phyloP scores from a whole-genome alignment of 2,113 vertebrate species.

The Psittacara wagleri region DNA sequence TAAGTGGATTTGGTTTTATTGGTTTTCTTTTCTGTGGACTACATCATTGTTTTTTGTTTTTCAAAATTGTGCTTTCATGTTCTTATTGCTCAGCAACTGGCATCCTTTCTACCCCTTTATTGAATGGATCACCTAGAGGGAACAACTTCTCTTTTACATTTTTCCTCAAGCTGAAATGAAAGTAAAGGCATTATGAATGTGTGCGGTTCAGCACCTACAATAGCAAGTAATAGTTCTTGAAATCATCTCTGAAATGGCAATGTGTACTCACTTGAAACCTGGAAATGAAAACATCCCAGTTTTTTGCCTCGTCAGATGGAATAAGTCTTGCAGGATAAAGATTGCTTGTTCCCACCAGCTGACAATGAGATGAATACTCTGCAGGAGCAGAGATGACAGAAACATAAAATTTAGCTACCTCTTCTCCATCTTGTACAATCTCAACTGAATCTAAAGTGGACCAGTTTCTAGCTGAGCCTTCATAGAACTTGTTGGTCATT shows the following conservation, averaged over 20 bases:
- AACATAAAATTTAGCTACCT: constrained; percentile 68
- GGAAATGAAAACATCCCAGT: constrained; percentile 78
- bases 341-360: constrained; percentile 77
- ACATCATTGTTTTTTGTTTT: neutral
- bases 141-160: constrained; percentile 50
- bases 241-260: constrained; percentile 68
- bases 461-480: constrained; percentile 71
- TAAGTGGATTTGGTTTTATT: neutral
- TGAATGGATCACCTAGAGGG: constrained; percentile 9
- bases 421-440: constrained; percentile 67
- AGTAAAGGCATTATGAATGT: constrained; percentile 59
- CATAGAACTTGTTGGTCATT: constrained; percentile 72
- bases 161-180: constrained; percentile 59
- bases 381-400: constrained; percentile 76
- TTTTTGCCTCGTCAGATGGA: constrained; percentile 68
- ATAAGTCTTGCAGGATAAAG: constrained; percentile 65
- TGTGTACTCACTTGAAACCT: constrained; percentile 77
- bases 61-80: neutral
- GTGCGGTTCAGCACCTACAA: constrained; percentile 50
- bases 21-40: neutral
- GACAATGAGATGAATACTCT: constrained; percentile 83
- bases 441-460: constrained; percentile 74
- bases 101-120: neutral
- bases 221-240: constrained; percentile 65
- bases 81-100: neutral